Evolutionary conservation across 2,888 invertebrate genomes (phyloP), one percentile per base, ranked within the genome.

Genomic region (Agrochola circellaris): DNA sequence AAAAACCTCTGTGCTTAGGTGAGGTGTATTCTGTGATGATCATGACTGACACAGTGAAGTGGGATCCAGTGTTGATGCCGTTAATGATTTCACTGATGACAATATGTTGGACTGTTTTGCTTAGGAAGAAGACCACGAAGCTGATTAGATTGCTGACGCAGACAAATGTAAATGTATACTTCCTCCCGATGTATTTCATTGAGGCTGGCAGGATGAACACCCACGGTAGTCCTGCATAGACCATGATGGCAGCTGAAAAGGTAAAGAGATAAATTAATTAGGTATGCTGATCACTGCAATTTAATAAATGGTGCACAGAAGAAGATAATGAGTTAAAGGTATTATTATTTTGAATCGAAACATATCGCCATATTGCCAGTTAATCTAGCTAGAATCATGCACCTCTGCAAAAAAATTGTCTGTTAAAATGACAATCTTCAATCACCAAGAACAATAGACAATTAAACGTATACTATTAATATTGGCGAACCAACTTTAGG

Each of bases 41-140:
- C 66, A 86, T 77, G 0, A 79, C 75, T 64, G 81, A 70, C 8
- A 83, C 88, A 34, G 83, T 89, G 72, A 87, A 75, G 42, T 82
- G 77, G 0, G 87, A 71, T 15, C 87, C 89, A 2, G 79, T 34
- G 13, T 77, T 71, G 9, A 84, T 73, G 8, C 90, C 89, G 11
- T 83, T 84, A 26, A 91, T 73, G 0, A 89, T 48, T 78, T 87
- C 77, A 51, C 90, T 88, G 4, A 91, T 84, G 7, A 92, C 67
- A 1, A 93, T 82, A 30, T 89, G 84, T 11, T 77, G 76, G 15
- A 90, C 65, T 7, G 76, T 87, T 20, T 62, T 76, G 30, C 88
- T 87, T 45, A 68, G 80, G 74, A 83, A 89, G n/a, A 90, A 86
- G 0, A 87, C n/a, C 0, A 81, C 34, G 67, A 83, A 87, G 20